Base-by-base conservation (phyloP, 37 sponge, comb jelly and placozoan genomes). In the Aphrocallistes beatrix region DNA sequence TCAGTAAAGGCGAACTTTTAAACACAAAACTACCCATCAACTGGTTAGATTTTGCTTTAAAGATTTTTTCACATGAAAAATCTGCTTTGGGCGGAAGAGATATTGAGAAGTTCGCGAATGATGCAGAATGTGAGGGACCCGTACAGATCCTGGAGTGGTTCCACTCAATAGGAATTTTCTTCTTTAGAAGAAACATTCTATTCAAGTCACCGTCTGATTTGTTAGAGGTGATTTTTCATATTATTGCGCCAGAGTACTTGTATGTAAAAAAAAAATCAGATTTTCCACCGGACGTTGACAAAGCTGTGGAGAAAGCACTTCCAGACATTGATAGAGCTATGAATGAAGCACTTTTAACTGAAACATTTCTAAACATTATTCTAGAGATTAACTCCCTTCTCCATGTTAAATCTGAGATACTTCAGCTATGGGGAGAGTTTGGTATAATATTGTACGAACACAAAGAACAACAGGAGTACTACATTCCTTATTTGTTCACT, bases 21-120 rank as follows among this genome's bases (percentile, higher is more conserved):
- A 60, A 60, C 75, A 19, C 10, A 25, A 30, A 19, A 60, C 34
- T 60, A 19, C 75, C 75, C 10, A 30, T 60, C 34, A 21, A 30
- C 3, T 60, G 75, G 75, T 60, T 60, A 60, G 75, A 60, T 60
- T 60, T 60, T 30, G 75, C 75, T 19, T 60, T 60, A 30, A 60
- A 60, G 10, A 60, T 60, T 19, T 28, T 60, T 1, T 60, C 75
- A 19, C 10, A 30, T 13, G 8, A 19, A 60, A 60, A 60, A 3
- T 30, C 75, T 19, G 75, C n/a, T 19, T 28, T 60, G n/a, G 75
- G 75, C 21, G n/a, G n/a, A 60, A 30, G 28, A 6, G 75, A 60
- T 19, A 60, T 60, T 6, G n/a, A 19, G n/a, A 60, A 60, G n/a
- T 25, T 60, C 10, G 25, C 75, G 8, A 30, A 60, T 8, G 3